Conservation (phyloP, 2,797 vertebrate species). For the Tauraco hartlaubi region DNA sequence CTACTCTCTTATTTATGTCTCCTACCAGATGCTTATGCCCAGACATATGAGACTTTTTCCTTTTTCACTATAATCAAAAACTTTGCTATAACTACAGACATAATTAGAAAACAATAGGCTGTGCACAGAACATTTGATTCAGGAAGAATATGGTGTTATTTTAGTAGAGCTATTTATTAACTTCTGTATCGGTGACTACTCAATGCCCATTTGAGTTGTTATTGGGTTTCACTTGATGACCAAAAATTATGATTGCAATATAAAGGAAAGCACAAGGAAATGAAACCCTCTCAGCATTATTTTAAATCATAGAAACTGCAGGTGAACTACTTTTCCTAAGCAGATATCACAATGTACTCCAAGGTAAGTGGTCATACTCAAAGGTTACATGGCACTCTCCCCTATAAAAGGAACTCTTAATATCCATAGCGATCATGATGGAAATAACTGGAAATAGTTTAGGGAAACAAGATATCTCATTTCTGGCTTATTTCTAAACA, state of each 20-base stretch:
- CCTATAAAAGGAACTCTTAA: neutral
- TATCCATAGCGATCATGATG: neutral
- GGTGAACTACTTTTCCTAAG: neutral
- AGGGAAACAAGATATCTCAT: neutral
- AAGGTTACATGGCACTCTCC: neutral
- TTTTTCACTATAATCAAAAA: neutral
- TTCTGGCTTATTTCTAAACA: neutral
- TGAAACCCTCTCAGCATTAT: neutral
- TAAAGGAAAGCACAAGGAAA: neutral
- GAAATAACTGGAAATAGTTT: neutral
- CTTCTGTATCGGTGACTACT: neutral
- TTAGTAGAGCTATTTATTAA: neutral
- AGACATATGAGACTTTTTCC: neutral
- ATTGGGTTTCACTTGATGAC: neutral
- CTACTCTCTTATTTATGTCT: neutral
- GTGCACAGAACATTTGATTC: neutral
- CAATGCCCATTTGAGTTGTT: neutral
- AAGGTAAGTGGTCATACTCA: neutral
- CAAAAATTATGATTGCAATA: neutral
- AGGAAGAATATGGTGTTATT: neutral
- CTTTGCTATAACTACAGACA: neutral
- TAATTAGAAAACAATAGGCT: neutral
- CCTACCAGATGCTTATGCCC: neutral
- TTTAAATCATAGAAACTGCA: neutral
- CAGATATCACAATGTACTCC: neutral